Conservation (phyloP, 2,888 invertebrate genomes). For the Phanerotoma sp. region DNA sequence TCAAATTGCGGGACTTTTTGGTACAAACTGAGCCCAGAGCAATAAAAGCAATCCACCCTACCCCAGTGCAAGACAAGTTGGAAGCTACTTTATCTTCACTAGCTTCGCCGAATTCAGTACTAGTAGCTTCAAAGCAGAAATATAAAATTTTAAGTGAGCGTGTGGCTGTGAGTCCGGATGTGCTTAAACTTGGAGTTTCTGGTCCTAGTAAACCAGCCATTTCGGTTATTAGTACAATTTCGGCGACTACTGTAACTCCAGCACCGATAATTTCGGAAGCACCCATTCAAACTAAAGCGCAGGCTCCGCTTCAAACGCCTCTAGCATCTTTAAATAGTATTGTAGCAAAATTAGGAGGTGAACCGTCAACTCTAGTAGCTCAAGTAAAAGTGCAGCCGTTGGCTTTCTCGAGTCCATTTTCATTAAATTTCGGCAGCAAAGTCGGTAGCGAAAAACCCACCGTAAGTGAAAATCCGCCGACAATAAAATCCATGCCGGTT, state of each 20-base stretch:
- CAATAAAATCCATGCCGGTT: constrained; percentile 20
- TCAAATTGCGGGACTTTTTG: constrained; percentile 44
- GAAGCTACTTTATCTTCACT: constrained; percentile 50
- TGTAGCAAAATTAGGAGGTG: constrained; percentile 47
- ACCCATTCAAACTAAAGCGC: background rate
- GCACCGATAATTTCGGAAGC: background rate
- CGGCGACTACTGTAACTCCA: background rate
- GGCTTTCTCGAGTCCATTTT: constrained; percentile 15
- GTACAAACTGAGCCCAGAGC: constrained; percentile 41
- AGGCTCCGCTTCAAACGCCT: constrained; percentile 47
- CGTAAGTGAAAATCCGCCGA: too few species aligned
- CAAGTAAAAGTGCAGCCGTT: constrained; percentile 26
- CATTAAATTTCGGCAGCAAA: constrained; percentile 1
- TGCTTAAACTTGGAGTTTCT: too few species aligned
- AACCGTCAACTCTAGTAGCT: constrained; percentile 4
- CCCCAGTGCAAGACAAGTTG: constrained; percentile 48
- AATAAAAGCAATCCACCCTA: constrained; percentile 46
- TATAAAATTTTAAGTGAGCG: constrained; percentile 22
- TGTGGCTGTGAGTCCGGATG: too few species aligned
- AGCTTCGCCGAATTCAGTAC: constrained; percentile 34
- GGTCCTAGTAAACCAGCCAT: too few species aligned
- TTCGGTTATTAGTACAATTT: too few species aligned
- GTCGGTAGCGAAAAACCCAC: too few species aligned
- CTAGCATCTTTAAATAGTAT: constrained; percentile 52
- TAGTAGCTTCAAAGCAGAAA: constrained; percentile 33